phyloP scores from a whole-genome alignment of 2,113 vertebrate species.

The Xiphophorus couchianus region DNA sequence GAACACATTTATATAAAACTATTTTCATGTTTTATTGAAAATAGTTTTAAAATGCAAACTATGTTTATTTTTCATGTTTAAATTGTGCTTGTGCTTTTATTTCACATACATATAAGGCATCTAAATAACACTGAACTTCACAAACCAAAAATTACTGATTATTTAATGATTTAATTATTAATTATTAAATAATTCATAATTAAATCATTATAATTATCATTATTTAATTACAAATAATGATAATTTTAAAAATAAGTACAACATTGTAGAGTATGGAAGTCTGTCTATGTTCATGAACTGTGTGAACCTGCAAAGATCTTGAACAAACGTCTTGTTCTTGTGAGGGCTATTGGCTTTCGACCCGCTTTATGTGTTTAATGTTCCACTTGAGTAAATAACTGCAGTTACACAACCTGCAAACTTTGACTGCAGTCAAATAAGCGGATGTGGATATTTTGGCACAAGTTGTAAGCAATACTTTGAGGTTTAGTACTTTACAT shows the following conservation, averaged over 20 bases:
- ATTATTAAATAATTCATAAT: too few species aligned
- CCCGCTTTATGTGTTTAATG: not conserved
- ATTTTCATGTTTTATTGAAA: too few species aligned
- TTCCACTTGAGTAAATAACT: conserved; percentile 13
- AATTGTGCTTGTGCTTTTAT: too few species aligned
- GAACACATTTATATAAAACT: too few species aligned
- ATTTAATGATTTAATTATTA: too few species aligned
- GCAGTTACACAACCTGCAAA: conserved; percentile 14
- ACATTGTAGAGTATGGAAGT: not conserved
- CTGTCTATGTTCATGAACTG: not conserved
- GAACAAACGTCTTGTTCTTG: not conserved
- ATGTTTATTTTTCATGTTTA: too few species aligned
- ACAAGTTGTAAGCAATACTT: not conserved
- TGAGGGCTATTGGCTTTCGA: not conserved
- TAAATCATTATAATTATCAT: too few species aligned
- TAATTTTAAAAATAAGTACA: not conserved
- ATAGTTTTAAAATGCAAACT: too few species aligned
- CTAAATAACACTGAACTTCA: too few species aligned
- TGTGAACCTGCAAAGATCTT: not conserved
- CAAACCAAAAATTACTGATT: too few species aligned
- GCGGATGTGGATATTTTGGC: not conserved
- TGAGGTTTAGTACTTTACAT: not conserved
- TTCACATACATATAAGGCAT: too few species aligned
- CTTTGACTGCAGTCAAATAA: not conserved
- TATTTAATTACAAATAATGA: too few species aligned